phyloP scores from a whole-genome alignment of 1,140 invertebrate species.

The Coptotermes formosanus region DNA sequence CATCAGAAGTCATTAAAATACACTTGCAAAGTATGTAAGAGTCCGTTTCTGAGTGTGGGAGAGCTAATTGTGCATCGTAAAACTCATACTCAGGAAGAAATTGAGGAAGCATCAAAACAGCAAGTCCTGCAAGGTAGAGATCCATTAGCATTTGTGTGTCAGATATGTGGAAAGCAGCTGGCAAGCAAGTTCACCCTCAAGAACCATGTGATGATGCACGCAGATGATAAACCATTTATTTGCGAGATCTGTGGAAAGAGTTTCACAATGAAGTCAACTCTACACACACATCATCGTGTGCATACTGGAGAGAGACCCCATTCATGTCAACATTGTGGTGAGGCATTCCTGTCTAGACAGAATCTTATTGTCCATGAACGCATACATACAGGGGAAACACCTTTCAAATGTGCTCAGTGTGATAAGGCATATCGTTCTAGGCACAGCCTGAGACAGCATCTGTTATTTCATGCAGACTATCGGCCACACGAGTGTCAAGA shows the following conservation, averaged over 20 bases:
- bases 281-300: background rate
- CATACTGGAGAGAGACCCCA: slow-evolving; percentile 54
- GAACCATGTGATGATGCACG: slow-evolving; percentile 59
- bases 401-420: slow-evolving; percentile 27
- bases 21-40: background rate
- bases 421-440: slow-evolving; percentile 21
- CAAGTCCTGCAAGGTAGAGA: background rate
- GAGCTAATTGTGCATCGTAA: background rate
- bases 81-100: background rate
- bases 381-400: slow-evolving; percentile 24
- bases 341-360: slow-evolving; percentile 49
- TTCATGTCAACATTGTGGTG: slow-evolving; percentile 61
- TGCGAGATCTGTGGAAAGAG: background rate
- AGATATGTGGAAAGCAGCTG: slow-evolving; percentile 15
- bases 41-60: background rate
- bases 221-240: slow-evolving; percentile 18
- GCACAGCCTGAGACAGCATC: background rate
- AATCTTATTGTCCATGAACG: background rate
- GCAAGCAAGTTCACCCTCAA: slow-evolving; percentile 20
- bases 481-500: slow-evolving; percentile 23
- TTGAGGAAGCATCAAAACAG: background rate
- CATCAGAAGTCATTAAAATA: background rate
- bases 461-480: slow-evolving; percentile 17
- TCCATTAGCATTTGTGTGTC: background rate
- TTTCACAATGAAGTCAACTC: background rate